A percentile compares a stretch with the other conserved stretches of the same genome.
phyloP scores from a whole-genome alignment of 1,140 invertebrate genomes.

The Choristoneura fumiferana region DNA sequence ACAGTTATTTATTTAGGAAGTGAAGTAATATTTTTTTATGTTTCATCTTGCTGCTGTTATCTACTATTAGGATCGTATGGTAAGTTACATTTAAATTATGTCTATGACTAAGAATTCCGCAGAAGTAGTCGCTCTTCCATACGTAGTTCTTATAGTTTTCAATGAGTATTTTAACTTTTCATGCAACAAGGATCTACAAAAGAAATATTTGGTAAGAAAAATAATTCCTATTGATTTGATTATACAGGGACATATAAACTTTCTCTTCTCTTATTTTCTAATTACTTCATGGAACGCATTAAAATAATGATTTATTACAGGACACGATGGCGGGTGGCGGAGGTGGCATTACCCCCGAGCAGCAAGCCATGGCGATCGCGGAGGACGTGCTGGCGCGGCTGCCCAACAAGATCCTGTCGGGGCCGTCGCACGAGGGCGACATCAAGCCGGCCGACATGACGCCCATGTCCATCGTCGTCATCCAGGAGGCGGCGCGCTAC shows the following conservation, averaged over 20 bases:
- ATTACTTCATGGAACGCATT: not conserved
- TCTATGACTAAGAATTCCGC: too few relatives aligned
- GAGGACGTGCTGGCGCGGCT: constrained; percentile 85
- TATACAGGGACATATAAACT: too few relatives aligned
- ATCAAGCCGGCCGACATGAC: constrained; percentile 88
- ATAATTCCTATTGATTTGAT: too few relatives aligned
- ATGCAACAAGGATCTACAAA: constrained; percentile 58
- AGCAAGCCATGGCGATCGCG: constrained; percentile 85
- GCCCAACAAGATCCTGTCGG: constrained; percentile 86
- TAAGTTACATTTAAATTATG: constrained; percentile 47
- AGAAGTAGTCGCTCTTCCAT: too few relatives aligned
- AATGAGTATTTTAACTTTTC: constrained; percentile 26
- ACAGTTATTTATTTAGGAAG: not conserved
- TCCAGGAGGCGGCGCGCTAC: constrained; percentile 96
- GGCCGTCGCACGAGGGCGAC: constrained; percentile 82
- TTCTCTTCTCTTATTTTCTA: constrained; percentile 18
- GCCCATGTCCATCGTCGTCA: constrained; percentile 93
- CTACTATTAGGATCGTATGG: constrained; percentile 62
- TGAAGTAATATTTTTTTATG: constrained; percentile 31
- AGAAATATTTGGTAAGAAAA: constrained; percentile 67
- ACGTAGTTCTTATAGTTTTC: too few relatives aligned
- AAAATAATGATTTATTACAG: constrained; percentile 25
- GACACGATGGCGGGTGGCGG: constrained; percentile 70
- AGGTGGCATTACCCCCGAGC: constrained; percentile 80
- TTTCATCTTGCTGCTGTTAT: constrained; percentile 38